phyloP scores from a whole-genome alignment of 2,888 invertebrate genomes.

The Latheticus oryzae region DNA sequence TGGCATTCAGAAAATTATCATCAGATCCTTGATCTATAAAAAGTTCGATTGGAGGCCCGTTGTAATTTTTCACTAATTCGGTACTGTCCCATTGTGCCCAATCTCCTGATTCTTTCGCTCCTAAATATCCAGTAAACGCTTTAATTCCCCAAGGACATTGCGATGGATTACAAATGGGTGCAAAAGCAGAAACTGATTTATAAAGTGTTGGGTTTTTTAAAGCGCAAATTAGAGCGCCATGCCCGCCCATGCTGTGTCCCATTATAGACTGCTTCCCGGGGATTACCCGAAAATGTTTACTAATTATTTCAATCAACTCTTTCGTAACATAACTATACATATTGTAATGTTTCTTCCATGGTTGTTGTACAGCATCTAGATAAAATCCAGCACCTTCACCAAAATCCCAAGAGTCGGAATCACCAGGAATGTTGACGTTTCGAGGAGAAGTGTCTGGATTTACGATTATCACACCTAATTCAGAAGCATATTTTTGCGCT shows the following conservation, averaged over 20 bases:
- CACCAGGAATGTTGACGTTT: constrained; percentile 88
- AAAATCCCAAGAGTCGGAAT: constrained; percentile 94
- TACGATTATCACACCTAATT: constrained; percentile 87
- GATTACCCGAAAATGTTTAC: constrained; percentile 77
- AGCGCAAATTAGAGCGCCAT: constrained; percentile 92
- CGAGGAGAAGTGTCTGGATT: constrained; percentile 97
- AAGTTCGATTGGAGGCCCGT: constrained; percentile 84
- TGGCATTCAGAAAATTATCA: constrained; percentile 82
- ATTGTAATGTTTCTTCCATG: constrained; percentile 91
- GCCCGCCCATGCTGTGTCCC: constrained; percentile 97
- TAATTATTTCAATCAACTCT: constrained; percentile 83
- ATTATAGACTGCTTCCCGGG: constrained; percentile 77
- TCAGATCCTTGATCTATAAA: constrained; percentile 91
- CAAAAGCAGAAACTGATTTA: constrained; percentile 91
- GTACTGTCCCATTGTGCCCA: constrained; percentile 94
- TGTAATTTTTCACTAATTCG: constrained; percentile 82
- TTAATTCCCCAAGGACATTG: constrained; percentile 90
- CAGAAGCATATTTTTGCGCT: constrained; percentile 90
- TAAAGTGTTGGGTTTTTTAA: constrained; percentile 91
- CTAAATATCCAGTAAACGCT: constrained; percentile 85
- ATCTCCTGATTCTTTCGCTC: constrained; percentile 70
- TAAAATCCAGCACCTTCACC: constrained; percentile 97
- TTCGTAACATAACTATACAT: constrained; percentile 96
- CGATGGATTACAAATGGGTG: constrained; percentile 92
- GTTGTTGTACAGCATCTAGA: constrained; percentile 89